Evolutionary conservation across 2,888 invertebrate genomes (phyloP).

Genomic region (Eupsilia transversa): DNA sequence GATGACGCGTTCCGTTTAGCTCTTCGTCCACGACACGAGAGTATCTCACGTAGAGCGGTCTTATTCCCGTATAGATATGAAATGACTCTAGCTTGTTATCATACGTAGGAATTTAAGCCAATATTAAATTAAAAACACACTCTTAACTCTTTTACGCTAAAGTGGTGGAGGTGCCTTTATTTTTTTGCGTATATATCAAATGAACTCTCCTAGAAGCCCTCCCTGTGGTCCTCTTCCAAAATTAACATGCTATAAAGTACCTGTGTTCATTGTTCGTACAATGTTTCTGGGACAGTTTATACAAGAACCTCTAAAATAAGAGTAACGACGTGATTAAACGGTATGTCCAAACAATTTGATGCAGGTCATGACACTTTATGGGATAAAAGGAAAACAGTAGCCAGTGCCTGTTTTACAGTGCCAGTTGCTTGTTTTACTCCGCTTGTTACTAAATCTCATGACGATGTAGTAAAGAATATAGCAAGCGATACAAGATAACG

Average conservation of each 20-base stretch:
- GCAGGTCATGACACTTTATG: constrained; percentile 60
- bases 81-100: neutral
- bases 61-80: neutral
- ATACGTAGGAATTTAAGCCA: neutral
- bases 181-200: neutral
- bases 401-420: constrained; percentile 24
- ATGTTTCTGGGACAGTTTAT: constrained; percentile 67
- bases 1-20: neutral
- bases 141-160: no score
- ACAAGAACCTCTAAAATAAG: constrained; percentile 67
- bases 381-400: constrained; percentile 50
- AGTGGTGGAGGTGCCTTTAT: neutral
- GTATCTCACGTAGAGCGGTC: neutral
- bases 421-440: constrained; percentile 18
- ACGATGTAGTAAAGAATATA: constrained; percentile 3
- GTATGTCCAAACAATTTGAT: constrained; percentile 64
- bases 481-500: neutral
- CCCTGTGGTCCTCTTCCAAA: constrained; percentile 20
- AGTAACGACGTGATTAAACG: constrained; percentile 65
- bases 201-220: neutral
- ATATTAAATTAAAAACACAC: neutral
- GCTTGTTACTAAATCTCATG: constrained; percentile 32
- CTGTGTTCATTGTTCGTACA: constrained; percentile 43
- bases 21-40: neutral
- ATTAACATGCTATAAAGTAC: constrained; percentile 50